Conservation (phyloP, 2,888 invertebrate species). For the Scaeva pyrastri region DNA sequence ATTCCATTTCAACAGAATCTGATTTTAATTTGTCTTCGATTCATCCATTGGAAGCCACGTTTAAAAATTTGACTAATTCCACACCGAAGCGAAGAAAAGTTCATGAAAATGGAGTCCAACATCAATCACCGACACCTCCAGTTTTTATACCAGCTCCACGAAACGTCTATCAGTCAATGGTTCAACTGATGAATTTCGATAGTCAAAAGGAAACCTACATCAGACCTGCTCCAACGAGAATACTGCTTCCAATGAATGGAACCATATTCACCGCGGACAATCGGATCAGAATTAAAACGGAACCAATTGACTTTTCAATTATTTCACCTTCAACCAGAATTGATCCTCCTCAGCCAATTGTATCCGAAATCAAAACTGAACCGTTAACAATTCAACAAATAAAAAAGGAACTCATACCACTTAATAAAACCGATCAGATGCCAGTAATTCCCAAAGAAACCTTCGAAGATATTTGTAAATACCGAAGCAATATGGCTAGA, state of each 20-base stretch:
- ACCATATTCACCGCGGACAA: constrained; percentile 1
- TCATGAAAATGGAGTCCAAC: neutral
- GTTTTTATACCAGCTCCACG: neutral
- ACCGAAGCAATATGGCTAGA: constrained; percentile 82
- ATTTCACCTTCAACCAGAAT: neutral
- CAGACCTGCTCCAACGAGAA: neutral
- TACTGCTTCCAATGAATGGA: constrained; percentile 4
- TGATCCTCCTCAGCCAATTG: neutral
- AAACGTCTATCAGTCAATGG: neutral
- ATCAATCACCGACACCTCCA: neutral
- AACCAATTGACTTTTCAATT: neutral
- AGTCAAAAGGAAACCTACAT: neutral
- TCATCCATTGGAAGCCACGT: neutral
- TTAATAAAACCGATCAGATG: neutral
- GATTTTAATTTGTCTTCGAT: neutral
- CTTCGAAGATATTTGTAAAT: constrained; percentile 55
- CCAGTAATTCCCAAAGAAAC: constrained; percentile 35
- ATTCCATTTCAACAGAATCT: constrained; percentile 1
- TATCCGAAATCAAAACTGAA: neutral
- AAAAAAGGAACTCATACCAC: constrained; percentile 31
- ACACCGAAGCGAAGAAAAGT: constrained; percentile 6
- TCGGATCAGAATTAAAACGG: neutral
- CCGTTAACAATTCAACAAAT: neutral
- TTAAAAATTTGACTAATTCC: neutral
- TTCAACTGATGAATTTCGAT: neutral